A percentile compares a stretch with the other conserved stretches of the same genome.
phyloP scores from a whole-genome alignment of 2,113 vertebrate species.

The Nothoprocta perdicaria region DNA sequence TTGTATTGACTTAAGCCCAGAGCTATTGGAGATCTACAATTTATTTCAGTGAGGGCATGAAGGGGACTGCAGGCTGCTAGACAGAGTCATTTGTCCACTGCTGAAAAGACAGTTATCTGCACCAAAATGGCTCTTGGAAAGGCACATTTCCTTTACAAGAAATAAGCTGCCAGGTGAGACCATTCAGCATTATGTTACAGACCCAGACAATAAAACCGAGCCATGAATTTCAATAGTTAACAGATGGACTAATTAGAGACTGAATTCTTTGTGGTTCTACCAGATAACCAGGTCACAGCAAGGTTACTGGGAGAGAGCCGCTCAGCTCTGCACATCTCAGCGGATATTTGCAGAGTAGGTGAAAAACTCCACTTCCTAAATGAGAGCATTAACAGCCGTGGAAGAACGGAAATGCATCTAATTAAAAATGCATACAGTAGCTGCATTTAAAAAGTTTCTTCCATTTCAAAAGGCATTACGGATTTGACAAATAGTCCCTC shows the following conservation, averaged over 20 bases:
- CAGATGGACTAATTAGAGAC: constrained; percentile 71
- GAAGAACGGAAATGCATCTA: background rate
- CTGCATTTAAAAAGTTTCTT: background rate
- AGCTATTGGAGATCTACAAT: constrained; percentile 54
- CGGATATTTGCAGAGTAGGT: constrained; percentile 25
- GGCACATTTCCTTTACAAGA: constrained; percentile 58
- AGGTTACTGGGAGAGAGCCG: constrained; percentile 52
- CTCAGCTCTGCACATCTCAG: constrained; percentile 26
- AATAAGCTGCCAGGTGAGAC: constrained; percentile 68
- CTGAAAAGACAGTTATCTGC: constrained; percentile 63
- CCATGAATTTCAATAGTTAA: constrained; percentile 72
- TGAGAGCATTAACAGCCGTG: background rate
- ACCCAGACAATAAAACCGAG: constrained; percentile 58
- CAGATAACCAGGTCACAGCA: constrained; percentile 69
- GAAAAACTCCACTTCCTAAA: constrained; percentile 37
- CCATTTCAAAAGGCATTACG: background rate
- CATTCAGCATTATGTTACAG: constrained; percentile 57
- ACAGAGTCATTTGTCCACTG: constrained; percentile 58
- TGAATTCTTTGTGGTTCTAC: constrained; percentile 61
- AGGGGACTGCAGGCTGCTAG: constrained; percentile 59
- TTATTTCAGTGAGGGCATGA: constrained; percentile 57
- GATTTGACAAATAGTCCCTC: constrained; percentile 16
- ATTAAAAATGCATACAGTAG: background rate
- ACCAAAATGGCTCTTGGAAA: constrained; percentile 63
- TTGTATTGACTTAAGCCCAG: constrained; percentile 62